phyloP scores from a whole-genome alignment of 2,888 invertebrate species.

The Megalurothrips usitatus region DNA sequence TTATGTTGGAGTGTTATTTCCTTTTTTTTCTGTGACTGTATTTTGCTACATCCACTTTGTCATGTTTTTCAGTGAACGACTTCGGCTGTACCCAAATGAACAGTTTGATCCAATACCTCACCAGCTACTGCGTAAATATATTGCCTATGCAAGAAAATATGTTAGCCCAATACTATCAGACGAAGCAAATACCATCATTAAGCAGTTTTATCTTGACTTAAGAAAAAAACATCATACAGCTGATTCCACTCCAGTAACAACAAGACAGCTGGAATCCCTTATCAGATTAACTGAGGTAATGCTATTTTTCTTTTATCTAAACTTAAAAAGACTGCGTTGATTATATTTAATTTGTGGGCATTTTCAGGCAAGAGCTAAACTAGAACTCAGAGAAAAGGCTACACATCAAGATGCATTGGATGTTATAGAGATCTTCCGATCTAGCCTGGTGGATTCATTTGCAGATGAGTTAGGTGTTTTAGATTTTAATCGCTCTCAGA shows the following conservation, averaged over 20 bases:
- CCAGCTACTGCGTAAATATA: slow-evolving; percentile 77
- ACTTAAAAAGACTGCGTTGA: not conserved
- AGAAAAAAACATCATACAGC: slow-evolving; percentile 61
- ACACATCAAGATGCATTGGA: slow-evolving; percentile 77
- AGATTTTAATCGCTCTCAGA: slow-evolving; percentile 58
- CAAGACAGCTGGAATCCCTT: slow-evolving; percentile 83
- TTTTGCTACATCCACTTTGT: too few relatives aligned
- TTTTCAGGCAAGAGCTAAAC: slow-evolving; percentile 74
- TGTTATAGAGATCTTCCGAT: slow-evolving; percentile 77
- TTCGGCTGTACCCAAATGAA: slow-evolving; percentile 58
- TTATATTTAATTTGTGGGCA: slow-evolving; percentile 12
- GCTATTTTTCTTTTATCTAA: slow-evolving; percentile 4
- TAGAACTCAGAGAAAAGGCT: slow-evolving; percentile 77
- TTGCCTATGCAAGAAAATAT: slow-evolving; percentile 84
- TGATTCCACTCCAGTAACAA: slow-evolving; percentile 76
- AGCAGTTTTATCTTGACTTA: slow-evolving; percentile 76
- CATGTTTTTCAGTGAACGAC: slow-evolving; percentile 52
- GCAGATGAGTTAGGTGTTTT: slow-evolving; percentile 66
- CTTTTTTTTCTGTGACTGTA: slow-evolving; percentile 30
- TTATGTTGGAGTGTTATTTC: too few relatives aligned
- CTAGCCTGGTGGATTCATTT: slow-evolving; percentile 71
- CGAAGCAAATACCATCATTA: slow-evolving; percentile 66
- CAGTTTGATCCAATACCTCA: slow-evolving; percentile 68
- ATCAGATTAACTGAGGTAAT: slow-evolving; percentile 72
- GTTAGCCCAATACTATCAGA: slow-evolving; percentile 72